Evolutionary conservation across 2,888 invertebrate genomes (phyloP), one percentile per base, ranked within the genome.

Genomic region (Cabera pusaria): DNA sequence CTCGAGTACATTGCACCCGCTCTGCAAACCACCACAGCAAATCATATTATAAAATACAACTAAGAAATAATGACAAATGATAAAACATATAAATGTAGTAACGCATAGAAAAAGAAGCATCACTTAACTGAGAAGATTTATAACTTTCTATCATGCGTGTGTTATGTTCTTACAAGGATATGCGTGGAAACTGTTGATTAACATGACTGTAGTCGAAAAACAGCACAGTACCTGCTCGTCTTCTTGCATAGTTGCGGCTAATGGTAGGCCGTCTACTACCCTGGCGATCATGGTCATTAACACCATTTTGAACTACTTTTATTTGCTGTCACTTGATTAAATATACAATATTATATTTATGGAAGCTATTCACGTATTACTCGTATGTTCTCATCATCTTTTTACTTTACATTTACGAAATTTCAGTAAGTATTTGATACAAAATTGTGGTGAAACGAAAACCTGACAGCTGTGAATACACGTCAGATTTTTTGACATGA

Each of bases 211-310:
- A 25, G 2, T 5, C 1, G 3, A 25, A 35, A 29, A 52, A 41
- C 33, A 49, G 16, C 18, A 17, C 29, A 38, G 51, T 90, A 98
- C 98, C 93, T 98, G 97, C 85, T 98, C 98, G 73, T 98, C 98
- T 82, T 99, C 98, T 87, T 98, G 98, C 93, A 98, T 97, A 34
- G 97, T 97, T 37, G 98, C 98, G 44, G 98, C 97, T 62, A 99
- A 87, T 35, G 98, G 98, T 54, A 99, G 91, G 16, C 98, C 98
- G 87, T 99, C 99, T 59, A 95, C 94, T 61, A 98, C 94, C 63
- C 99, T 92, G 11, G 98, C 98, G 69, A 99, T 98, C 96, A 99
- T 97, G 49, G 99, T 99, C 92, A 98, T 93, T 72, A 98, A 85
- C 78, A 99, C 97, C 98, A 98, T 99, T 75, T 88, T 93, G 56